Conservation (phyloP, 2,888 invertebrate genomes). For the Syritta pipiens region DNA sequence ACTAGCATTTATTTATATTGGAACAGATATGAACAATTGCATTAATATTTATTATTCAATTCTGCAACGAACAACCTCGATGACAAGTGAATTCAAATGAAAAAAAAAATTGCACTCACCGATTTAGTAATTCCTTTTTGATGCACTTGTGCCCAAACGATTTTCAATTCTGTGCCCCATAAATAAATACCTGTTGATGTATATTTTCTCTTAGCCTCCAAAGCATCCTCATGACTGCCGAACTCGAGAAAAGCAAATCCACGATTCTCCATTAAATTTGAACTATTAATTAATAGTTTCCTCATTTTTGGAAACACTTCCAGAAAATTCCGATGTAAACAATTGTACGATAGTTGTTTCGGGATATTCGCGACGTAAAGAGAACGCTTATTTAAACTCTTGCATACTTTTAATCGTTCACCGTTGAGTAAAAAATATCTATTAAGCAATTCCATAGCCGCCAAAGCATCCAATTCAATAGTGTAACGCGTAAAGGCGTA, state of each 20-base stretch:
- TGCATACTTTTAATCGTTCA: slow-evolving; percentile 69
- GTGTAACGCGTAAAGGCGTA: slow-evolving; percentile 72
- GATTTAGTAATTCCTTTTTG: background rate
- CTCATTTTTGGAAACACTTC: slow-evolving; percentile 70
- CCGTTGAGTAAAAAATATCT: slow-evolving; percentile 67
- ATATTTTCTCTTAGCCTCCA: slow-evolving; percentile 71
- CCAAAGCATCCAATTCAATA: slow-evolving; percentile 69
- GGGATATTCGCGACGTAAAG: slow-evolving; percentile 72
- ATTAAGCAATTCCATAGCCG: slow-evolving; percentile 71
- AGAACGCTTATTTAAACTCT: slow-evolving; percentile 72
- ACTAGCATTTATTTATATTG: too few species aligned
- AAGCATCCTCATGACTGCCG: slow-evolving; percentile 71
- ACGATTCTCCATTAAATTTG: slow-evolving; percentile 55
- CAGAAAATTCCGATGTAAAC: slow-evolving; percentile 68
- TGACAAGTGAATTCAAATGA: too few species aligned
- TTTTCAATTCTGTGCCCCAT: slow-evolving; percentile 72
- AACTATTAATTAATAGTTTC: slow-evolving; percentile 24
- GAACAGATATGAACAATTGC: too few species aligned
- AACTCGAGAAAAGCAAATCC: slow-evolving; percentile 73
- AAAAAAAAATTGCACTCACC: too few species aligned
- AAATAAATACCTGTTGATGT: slow-evolving; percentile 70
- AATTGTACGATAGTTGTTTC: slow-evolving; percentile 56
- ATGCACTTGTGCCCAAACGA: slow-evolving; percentile 71
- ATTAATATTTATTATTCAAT: too few species aligned
- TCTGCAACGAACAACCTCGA: too few species aligned